phyloP scores from a whole-genome alignment of 1,140 invertebrate species.

The Cyclargus thomasi region DNA sequence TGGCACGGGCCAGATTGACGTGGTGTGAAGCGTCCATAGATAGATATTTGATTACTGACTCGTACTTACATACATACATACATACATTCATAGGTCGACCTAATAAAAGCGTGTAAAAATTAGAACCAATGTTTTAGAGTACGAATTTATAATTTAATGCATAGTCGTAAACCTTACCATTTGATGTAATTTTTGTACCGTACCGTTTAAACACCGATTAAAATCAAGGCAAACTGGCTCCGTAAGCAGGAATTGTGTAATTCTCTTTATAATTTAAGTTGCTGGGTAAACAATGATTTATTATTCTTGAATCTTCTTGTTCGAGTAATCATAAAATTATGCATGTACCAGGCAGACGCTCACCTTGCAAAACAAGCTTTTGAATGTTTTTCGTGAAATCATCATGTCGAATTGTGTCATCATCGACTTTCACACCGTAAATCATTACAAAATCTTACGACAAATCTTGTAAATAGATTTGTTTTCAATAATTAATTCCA shows the following conservation, averaged over 20 bases:
- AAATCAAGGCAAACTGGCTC: slow-evolving; percentile 5
- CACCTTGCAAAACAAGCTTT: not conserved
- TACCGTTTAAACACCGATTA: slow-evolving; percentile 1
- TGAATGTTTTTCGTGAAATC: not conserved
- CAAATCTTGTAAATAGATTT: not conserved
- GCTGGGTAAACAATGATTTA: not conserved
- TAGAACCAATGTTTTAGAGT: not conserved
- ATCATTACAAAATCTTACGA: not conserved
- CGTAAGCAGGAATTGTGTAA: slow-evolving; percentile 12
- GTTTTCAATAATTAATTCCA: slow-evolving; percentile 12
- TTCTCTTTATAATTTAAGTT: slow-evolving; percentile 7
- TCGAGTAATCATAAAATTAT: not conserved
- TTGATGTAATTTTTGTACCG: not conserved
- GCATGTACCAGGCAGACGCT: not conserved
- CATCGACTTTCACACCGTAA: not conserved
- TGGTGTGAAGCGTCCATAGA: too few species aligned
- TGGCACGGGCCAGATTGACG: too few species aligned
- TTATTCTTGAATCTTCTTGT: not conserved
- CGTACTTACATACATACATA: too few species aligned
- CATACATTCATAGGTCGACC: too few species aligned
- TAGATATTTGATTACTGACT: too few species aligned
- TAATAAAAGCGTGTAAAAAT: too few species aligned
- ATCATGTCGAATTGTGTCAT: not conserved
- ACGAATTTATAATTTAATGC: not conserved
- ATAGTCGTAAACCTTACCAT: not conserved